Base-by-base conservation (phyloP, 2,888 invertebrate genomes). In the Gastracanthus pulcherrimus region DNA sequence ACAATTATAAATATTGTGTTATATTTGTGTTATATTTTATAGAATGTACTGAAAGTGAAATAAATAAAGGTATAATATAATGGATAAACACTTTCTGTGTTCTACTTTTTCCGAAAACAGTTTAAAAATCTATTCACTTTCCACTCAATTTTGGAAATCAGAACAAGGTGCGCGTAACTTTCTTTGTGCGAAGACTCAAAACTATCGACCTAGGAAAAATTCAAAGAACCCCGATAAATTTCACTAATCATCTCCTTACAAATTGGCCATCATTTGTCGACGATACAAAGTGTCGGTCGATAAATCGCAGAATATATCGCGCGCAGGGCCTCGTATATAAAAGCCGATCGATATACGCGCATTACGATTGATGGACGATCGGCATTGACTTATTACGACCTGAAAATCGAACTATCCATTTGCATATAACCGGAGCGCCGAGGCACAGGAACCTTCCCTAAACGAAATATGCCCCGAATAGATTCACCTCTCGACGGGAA, bases 201-300 rank as follows among this genome's bases (percentile, higher is more conserved):
- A 29, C 3, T 60, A 3, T 19, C 19, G 62, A n/a, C 16, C 13
- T 11, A 2, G 13, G 0, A 62, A n/a, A 62, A 34, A 36, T n/a
- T 19, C 34, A 1, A 7, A 13, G 45, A 45, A 45, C 23, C 29
- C 48, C 31, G 19, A 66, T 29, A 51, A 75, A 51, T 48, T 36
- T 26, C 7, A 23, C 60, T 34, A 66, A 70, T 77, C 70, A 60
- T 16, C 48, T 62, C 48, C 13, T 51, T 19, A 66, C 64, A 66
- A 78, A 79, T 79, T 34, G 72, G 66, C 66, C 58, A 51, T 58
- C 72, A 79, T 79, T 79, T 72, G 62, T 64, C 71, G 79, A 64
- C n/a, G 72, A 72, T 66, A 64, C 38, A 34, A 48, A 36, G 31
- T 51, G 34, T 41, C 41, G 55, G 51, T 11, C 48, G 60, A 77